These are phyloP conservation scores for Machimus rusticus DNA, from an alignment of 2,888 invertebrate species.

Conservation along the genomic window DNA sequence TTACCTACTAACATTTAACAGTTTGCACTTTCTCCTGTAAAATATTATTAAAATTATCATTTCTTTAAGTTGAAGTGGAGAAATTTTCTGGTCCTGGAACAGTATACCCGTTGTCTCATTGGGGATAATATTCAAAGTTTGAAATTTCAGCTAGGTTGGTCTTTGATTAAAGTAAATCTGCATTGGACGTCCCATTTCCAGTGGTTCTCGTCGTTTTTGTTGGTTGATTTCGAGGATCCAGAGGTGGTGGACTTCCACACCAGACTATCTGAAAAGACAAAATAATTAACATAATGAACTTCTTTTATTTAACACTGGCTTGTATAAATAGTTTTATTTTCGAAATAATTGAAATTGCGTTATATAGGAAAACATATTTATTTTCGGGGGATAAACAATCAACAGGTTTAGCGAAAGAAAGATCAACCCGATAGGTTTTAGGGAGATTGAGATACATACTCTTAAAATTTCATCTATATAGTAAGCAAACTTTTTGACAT, in stretches of 20 bases:
- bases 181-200: constrained; percentile 69
- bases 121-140: background rate
- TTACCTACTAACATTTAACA: background rate
- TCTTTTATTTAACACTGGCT: background rate
- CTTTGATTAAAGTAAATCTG: constrained; percentile 60
- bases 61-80: background rate
- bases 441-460: background rate
- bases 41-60: background rate
- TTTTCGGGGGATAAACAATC: background rate
- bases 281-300: background rate
- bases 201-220: constrained; percentile 75
- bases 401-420: background rate
- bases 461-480: background rate
- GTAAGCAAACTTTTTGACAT: background rate
- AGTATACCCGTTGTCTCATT: background rate
- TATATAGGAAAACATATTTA: background rate
- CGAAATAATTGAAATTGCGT: background rate
- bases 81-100: background rate
- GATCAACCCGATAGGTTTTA: background rate
- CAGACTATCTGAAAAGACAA: constrained; percentile 58
- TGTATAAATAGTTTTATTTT: background rate
- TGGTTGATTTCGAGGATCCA: constrained; percentile 61
- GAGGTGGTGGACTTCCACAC: constrained; percentile 60
- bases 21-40: background rate
- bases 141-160: background rate